Conservation (phyloP, 2,888 invertebrate genomes). For the Neoitamus cyanurus region DNA sequence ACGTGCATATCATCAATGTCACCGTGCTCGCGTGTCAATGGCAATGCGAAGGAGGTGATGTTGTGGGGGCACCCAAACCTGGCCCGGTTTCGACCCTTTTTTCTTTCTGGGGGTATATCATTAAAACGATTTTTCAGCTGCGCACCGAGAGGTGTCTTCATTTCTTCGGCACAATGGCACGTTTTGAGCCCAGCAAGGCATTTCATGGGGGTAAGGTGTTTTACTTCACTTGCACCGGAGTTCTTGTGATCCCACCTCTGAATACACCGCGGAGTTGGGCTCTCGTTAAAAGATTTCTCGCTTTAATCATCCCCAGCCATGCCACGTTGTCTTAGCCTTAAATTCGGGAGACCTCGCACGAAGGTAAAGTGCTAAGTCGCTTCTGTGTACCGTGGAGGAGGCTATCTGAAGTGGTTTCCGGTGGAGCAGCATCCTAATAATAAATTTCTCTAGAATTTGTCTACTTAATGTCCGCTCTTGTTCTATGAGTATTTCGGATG, state of each 20-base stretch:
- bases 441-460: constrained; percentile 34
- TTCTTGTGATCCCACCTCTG: too few relatives aligned
- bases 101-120: constrained; percentile 8
- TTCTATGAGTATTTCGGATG: background rate
- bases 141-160: constrained; percentile 21
- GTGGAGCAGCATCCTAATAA: background rate
- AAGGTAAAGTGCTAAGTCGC: background rate
- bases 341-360: background rate
- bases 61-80: background rate
- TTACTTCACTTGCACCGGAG: too few relatives aligned
- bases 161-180: constrained; percentile 5
- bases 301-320: background rate
- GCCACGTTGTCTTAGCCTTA: background rate
- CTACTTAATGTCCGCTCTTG: background rate
- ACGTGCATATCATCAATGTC: constrained; percentile 36
- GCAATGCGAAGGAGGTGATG: background rate
- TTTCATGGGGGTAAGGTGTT: background rate
- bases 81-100: background rate
- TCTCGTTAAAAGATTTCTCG: constrained; percentile 12
- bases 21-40: background rate
- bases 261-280: background rate
- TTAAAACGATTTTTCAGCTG: constrained; percentile 42
- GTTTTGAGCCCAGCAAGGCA: background rate
- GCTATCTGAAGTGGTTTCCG: background rate
- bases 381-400: background rate